Conservation (phyloP, 2,888 invertebrate species). For the Lathronympha strigana region DNA sequence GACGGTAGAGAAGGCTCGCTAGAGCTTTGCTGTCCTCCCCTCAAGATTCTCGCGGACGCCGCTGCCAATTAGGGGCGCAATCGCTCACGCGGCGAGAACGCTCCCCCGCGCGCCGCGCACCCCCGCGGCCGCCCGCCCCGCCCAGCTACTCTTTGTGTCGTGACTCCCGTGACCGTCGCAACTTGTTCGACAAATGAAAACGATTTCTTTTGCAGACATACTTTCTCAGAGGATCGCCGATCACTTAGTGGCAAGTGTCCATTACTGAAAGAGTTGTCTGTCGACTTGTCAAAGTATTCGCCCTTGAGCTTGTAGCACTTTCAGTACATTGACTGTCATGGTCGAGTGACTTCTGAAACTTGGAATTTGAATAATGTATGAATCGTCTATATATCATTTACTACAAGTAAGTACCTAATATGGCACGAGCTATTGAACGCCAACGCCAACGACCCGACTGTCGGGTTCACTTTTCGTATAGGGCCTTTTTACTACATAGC, state of each 20-base stretch:
- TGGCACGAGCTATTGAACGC: too few species aligned
- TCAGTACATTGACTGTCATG: conserved; percentile 21
- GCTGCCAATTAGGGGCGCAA: conserved; percentile 84
- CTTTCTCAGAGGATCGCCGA: conserved; percentile 12
- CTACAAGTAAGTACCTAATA: too few species aligned
- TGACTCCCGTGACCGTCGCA: conserved; percentile 63
- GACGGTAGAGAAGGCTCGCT: conserved; percentile 73
- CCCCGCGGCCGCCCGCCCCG: conserved; percentile 49
- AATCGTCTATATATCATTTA: too few species aligned
- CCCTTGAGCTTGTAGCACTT: conserved; percentile 12
- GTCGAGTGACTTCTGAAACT: conserved; percentile 22
- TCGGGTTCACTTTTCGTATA: too few species aligned
- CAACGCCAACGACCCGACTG: too few species aligned
- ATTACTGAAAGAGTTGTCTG: conserved; percentile 7
- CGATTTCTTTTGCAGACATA: conserved; percentile 59
- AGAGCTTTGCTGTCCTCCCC: conserved; percentile 78
- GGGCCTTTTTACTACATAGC: too few species aligned
- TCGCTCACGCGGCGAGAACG: conserved; percentile 80
- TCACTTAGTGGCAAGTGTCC: conserved; percentile 12
- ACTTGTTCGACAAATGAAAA: conserved; percentile 78
- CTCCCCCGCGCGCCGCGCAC: conserved; percentile 55
- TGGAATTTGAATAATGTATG: conserved; percentile 17
- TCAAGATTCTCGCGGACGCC: conserved; percentile 85
- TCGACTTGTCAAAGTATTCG: conserved; percentile 5
- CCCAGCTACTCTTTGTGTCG: conserved; percentile 72